Conservation (phyloP, 2,888 invertebrate genomes). For the Ecdyonurus torrentis region DNA sequence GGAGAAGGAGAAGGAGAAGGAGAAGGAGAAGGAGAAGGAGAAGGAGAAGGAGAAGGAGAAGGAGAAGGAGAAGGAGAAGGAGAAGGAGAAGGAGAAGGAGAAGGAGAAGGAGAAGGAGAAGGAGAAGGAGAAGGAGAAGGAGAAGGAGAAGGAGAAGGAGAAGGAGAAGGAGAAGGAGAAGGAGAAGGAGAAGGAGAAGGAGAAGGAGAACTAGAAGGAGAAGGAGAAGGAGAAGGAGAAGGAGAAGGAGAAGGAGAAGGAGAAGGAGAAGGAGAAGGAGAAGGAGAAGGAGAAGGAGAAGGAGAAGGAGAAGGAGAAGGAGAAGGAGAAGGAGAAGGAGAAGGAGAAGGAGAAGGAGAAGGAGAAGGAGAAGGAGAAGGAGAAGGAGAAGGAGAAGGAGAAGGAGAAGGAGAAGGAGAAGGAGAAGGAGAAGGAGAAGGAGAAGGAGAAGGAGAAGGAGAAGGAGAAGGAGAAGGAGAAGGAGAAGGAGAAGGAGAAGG, state of each 20-base stretch:
- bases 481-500: no score
- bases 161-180: neutral
- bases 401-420: no score
- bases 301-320: neutral
- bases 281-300: conserved; percentile 10
- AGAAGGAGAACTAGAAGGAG: conserved; percentile 16
- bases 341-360: no score
- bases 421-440: no score
- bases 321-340: no score
- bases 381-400: no score
- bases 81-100: neutral
- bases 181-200: neutral
- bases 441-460: no score
- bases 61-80: conserved; percentile 10
- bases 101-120: neutral
- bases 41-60: conserved; percentile 16
- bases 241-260: conserved; percentile 11
- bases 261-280: conserved; percentile 11
- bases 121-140: neutral
- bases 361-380: no score
- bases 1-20: conserved; percentile 4
- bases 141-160: neutral
- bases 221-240: conserved; percentile 15
- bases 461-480: no score
- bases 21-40: neutral